Conservation (phyloP, 2,888 invertebrate species). For the Alitta virens region DNA sequence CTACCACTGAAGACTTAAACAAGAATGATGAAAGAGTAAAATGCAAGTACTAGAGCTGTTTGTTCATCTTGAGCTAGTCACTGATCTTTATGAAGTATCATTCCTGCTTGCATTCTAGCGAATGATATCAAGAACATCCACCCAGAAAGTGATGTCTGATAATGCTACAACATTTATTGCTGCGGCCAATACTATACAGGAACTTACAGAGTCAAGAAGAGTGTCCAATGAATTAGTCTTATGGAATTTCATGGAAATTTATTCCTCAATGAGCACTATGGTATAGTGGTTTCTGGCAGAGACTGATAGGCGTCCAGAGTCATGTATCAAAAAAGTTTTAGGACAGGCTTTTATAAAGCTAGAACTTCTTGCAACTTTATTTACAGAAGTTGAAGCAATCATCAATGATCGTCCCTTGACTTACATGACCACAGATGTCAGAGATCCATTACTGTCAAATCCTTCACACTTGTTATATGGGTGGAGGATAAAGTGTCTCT, state of each 20-base stretch:
- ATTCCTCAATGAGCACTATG: background rate
- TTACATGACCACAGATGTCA: background rate
- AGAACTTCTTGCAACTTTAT: background rate
- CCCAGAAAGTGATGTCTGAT: background rate
- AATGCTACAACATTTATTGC: background rate
- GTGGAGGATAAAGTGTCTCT: too few relatives aligned
- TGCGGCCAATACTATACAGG: background rate
- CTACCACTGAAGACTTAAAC: background rate
- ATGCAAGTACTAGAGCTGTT: background rate
- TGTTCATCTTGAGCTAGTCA: background rate
- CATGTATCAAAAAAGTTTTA: background rate
- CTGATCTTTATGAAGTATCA: background rate
- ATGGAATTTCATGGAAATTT: background rate
- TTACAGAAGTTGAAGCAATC: background rate
- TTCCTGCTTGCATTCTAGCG: background rate
- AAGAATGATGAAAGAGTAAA: background rate
- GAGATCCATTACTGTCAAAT: too few relatives aligned
- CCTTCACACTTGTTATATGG: too few relatives aligned
- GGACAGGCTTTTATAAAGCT: background rate
- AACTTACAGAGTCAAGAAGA: background rate
- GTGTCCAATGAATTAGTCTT: background rate
- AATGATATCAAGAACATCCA: background rate
- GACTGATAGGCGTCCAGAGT: background rate
- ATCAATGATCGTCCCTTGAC: background rate
- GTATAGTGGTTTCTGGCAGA: constrained; percentile 1